Conservation (phyloP, 2,888 invertebrate genomes). For the Euclidia mi region DNA sequence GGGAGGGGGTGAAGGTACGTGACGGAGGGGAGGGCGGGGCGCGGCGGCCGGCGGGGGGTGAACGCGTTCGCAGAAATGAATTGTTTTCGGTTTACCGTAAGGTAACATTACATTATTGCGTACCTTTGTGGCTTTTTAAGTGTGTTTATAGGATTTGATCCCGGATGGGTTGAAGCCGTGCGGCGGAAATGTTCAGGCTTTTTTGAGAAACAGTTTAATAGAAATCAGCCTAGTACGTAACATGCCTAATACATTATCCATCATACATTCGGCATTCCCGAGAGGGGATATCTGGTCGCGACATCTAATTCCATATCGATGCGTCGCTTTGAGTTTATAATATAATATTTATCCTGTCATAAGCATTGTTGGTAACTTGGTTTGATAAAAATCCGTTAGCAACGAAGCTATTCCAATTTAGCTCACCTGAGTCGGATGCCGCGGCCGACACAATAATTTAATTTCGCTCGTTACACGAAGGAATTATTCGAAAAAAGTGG, state of each 20-base stretch:
- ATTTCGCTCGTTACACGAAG: constrained; percentile 75
- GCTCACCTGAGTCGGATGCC: constrained; percentile 64
- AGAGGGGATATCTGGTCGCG: constrained; percentile 41
- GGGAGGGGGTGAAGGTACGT: constrained; percentile 56
- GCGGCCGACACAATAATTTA: constrained; percentile 75
- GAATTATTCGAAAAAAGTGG: constrained; percentile 78
- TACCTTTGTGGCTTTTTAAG: constrained; percentile 82
- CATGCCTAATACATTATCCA: constrained; percentile 21
- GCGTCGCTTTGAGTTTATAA: constrained; percentile 34
- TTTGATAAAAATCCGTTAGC: constrained; percentile 40
- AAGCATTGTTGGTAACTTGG: constrained; percentile 42
- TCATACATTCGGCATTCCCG: constrained; percentile 28
- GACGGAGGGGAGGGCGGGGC: constrained; percentile 39
- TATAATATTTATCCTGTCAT: constrained; percentile 48
- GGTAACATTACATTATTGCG: constrained; percentile 81
- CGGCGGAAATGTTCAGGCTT: constrained; percentile 42
- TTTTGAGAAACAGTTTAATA: constrained; percentile 49
- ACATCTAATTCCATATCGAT: constrained; percentile 52
- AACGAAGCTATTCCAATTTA: constrained; percentile 61
- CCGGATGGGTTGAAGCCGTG: constrained; percentile 33
- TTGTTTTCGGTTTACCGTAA: constrained; percentile 83
- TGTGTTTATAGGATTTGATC: constrained; percentile 75
- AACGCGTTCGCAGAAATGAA: constrained; percentile 74
- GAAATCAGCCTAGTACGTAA: constrained; percentile 29
- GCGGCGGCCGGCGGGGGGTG: constrained; percentile 34